Evolutionary conservation across 2,888 invertebrate species (phyloP).

Genomic region (Lasioglossum leucozonium): DNA sequence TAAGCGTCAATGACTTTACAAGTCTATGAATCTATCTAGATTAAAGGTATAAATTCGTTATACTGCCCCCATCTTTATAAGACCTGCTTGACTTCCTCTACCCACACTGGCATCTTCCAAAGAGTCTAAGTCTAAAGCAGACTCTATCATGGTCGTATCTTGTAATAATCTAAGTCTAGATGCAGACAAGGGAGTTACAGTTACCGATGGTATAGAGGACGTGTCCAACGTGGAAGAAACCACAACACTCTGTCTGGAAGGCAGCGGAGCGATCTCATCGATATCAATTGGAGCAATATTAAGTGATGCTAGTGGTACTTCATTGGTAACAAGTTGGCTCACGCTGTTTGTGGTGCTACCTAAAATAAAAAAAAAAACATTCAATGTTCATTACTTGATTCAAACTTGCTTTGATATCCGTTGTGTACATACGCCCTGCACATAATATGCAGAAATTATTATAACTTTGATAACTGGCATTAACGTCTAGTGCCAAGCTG

Average conservation of each 20-base stretch:
- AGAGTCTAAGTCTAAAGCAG: constrained; percentile 94
- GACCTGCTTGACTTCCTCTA: constrained; percentile 88
- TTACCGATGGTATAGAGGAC: constrained; percentile 78
- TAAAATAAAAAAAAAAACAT: constrained; percentile 82
- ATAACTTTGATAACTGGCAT: constrained; percentile 57
- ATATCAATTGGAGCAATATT: constrained; percentile 84
- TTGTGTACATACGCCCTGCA: constrained; percentile 32
- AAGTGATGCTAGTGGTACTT: constrained; percentile 87
- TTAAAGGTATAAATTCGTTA: constrained; percentile 70
- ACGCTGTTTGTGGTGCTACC: constrained; percentile 89
- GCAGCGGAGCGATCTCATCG: constrained; percentile 82
- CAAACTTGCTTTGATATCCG: not conserved
- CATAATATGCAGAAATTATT: constrained; percentile 51
- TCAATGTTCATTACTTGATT: constrained; percentile 37
- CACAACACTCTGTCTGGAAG: constrained; percentile 82
- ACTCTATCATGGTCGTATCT: constrained; percentile 96
- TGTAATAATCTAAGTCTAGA: constrained; percentile 91
- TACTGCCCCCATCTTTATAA: constrained; percentile 87
- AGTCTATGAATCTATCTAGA: constrained; percentile 50
- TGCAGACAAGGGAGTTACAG: constrained; percentile 85
- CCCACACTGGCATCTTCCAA: constrained; percentile 91
- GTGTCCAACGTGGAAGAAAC: constrained; percentile 71
- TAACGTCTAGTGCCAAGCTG: constrained; percentile 55
- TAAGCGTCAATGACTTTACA: constrained; percentile 47
- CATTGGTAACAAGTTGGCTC: constrained; percentile 88